Base-by-base conservation (phyloP, 2,888 invertebrate species). In the Ophonus ardosiacus region DNA sequence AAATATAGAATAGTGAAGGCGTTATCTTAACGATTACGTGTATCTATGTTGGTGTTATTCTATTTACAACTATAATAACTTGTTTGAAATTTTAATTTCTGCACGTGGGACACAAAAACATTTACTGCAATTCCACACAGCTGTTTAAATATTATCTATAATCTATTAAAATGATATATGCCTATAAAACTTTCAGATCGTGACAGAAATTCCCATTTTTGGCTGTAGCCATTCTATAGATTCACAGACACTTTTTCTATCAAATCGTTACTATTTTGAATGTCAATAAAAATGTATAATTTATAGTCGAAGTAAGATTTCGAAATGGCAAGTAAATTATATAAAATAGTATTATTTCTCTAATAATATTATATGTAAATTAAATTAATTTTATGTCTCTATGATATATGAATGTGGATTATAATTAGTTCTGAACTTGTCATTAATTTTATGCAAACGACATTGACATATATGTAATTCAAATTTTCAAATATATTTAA, bases 1-100 rank as follows among this genome's bases (percentile, higher is more conserved):
- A 74, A 74, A 74, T 74, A 74, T 43, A 68, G 40, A 24, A 63
- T 63, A 56, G 57, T 57, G 78, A 78, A 78, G 78, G 78, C 78
- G 78, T 56, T 13, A 21, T 51, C 76, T 78, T 0, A 57, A 57
- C 57, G 56, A 78, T 78, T 78, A 78, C 57, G 78, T 78, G 57
- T 78, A 17, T 78, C 43, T 57, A 78, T 78, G 78, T 78, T 78
- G 78, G 78, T 78, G 78, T 78, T 78, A 57, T 78, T 57, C 56
- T 78, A 78, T 78, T 78, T 78, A 78, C 78, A 78, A 78, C 56
- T 78, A 13, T 78, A 78, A 78, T 78, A 74, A 78, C 78, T 78
- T 78, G 56, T 78, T 78, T 56, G 78, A 78, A 57, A 78, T 78
- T 78, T 74, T 43, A 74, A 74, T 74, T 43, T 71, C 68, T 68